A percentile compares a stretch with the other conserved stretches of the same genome.
Conservation (phyloP, 2,888 invertebrate genomes). For the Orthosia incerta region DNA sequence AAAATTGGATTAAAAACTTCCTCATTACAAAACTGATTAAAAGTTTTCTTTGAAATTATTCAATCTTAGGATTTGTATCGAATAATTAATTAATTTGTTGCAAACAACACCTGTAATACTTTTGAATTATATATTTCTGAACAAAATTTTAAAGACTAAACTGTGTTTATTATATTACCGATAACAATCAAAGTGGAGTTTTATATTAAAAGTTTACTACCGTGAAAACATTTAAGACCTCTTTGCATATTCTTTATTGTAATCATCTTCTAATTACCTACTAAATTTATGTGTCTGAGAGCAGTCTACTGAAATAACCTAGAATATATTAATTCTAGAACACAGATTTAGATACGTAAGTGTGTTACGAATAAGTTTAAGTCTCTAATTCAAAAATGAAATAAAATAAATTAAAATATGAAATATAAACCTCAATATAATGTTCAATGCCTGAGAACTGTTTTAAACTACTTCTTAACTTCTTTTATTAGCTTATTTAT, state of each 20-base stretch:
- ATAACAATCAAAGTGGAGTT: constrained; percentile 23
- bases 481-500: no score
- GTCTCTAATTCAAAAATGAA: no score
- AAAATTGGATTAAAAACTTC: constrained; percentile 21
- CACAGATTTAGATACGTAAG: background rate
- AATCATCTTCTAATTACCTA: background rate
- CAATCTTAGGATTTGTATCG: background rate
- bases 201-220: constrained; percentile 45
- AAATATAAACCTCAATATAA: no score
- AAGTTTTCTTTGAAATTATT: constrained; percentile 19
- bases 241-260: constrained; percentile 31
- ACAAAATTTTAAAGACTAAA: background rate
- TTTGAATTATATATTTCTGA: background rate
- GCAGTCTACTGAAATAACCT: constrained; percentile 17
- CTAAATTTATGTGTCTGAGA: background rate
- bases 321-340: background rate
- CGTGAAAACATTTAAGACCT: constrained; percentile 39
- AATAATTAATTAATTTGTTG: background rate
- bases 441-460: background rate
- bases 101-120: background rate
- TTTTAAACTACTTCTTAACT: background rate
- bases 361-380: background rate
- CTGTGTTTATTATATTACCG: background rate
- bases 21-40: background rate
- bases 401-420: no score